Evolutionary conservation across 2,888 invertebrate genomes (phyloP).

Genomic region (Drosophila testacea): DNA sequence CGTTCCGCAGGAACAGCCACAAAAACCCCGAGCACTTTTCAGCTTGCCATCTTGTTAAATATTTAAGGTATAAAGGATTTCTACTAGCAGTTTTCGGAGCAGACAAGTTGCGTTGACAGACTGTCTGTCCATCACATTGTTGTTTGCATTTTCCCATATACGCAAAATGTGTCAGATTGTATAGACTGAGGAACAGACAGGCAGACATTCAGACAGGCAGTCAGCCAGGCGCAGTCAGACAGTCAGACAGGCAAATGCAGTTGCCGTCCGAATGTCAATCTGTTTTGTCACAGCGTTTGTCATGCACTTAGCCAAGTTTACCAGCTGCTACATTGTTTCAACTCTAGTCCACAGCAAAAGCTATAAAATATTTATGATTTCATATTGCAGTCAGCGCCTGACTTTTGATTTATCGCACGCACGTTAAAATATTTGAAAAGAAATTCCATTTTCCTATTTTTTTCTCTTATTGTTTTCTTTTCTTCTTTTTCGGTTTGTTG

Average conservation of each 20-base stretch:
- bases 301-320: slow-evolving; percentile 73
- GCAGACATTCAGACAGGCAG: slow-evolving; percentile 1
- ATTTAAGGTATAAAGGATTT: slow-evolving; percentile 32
- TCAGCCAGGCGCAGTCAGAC: too few species aligned
- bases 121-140: slow-evolving; percentile 40
- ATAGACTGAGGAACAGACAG: slow-evolving; percentile 25
- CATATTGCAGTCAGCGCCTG: slow-evolving; percentile 26
- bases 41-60: slow-evolving; percentile 35
- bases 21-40: slow-evolving; percentile 27
- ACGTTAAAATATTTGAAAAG: slow-evolving; percentile 22
- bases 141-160: slow-evolving; percentile 28
- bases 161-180: slow-evolving; percentile 39
- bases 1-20: slow-evolving; percentile 22
- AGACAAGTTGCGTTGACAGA: slow-evolving; percentile 39
- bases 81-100: slow-evolving; percentile 10
- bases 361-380: slow-evolving; percentile 51
- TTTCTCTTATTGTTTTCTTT: neutral
- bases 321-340: slow-evolving; percentile 46
- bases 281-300: slow-evolving; percentile 66
- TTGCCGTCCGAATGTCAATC: slow-evolving; percentile 50
- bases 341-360: slow-evolving; percentile 6
- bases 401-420: slow-evolving; percentile 42
- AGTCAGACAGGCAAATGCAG: slow-evolving; percentile 32
- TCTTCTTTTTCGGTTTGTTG: slow-evolving; percentile 25
- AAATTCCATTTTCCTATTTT: neutral